Evolutionary conservation across 2,797 vertebrate genomes (phyloP).

Genomic region (Sarcoramphus papa): DNA sequence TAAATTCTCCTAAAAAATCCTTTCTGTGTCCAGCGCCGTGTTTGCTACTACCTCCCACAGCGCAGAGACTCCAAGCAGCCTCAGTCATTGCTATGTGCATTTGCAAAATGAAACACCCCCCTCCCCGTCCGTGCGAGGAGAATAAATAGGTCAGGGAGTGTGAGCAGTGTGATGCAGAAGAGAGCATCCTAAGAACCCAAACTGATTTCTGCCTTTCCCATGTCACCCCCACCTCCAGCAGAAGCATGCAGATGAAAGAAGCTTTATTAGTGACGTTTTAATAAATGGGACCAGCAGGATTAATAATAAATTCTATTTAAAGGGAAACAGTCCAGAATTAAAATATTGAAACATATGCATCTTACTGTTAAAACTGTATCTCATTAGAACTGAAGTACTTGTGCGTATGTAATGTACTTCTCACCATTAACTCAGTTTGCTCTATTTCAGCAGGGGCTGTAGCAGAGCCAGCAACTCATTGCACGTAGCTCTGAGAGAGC

Average conservation of each 20-base stretch:
- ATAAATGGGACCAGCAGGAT: background rate
- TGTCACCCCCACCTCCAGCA: background rate
- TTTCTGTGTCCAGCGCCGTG: fast-evolving
- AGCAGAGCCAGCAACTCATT: background rate
- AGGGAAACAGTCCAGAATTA: background rate
- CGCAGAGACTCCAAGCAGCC: background rate
- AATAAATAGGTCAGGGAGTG: constrained; percentile 48
- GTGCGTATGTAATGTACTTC: background rate
- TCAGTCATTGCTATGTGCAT: background rate
- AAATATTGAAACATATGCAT: constrained; percentile 8
- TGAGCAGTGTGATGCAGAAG: background rate
- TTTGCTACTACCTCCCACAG: background rate
- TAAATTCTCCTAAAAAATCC: background rate
- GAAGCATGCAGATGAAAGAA: background rate
- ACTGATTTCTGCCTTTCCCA: background rate
- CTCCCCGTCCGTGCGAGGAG: fast-evolving
- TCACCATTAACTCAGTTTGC: background rate
- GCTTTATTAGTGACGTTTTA: background rate
- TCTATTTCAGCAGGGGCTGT: background rate
- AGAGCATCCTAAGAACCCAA: background rate
- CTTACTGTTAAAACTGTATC: background rate
- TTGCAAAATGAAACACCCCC: background rate
- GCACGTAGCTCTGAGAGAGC: background rate
- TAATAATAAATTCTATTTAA: background rate
- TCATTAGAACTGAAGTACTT: background rate